Conservation (phyloP, 2,888 invertebrate genomes). For the Busseola fusca region DNA sequence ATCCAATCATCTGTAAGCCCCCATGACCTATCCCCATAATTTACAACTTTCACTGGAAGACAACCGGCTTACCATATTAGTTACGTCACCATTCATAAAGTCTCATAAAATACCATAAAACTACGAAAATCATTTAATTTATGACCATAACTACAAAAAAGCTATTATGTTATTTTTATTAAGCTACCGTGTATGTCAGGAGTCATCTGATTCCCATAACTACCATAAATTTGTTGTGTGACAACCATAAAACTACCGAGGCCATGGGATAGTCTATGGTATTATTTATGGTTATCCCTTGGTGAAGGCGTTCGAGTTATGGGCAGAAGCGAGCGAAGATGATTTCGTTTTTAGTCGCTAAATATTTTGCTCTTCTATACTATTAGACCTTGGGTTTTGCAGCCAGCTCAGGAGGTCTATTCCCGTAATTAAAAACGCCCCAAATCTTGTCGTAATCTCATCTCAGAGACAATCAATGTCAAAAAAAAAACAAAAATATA, state of each 20-base stretch:
- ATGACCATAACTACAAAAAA: slow-evolving; percentile 49
- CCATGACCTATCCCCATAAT: slow-evolving; percentile 48
- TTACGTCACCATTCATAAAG: slow-evolving; percentile 33
- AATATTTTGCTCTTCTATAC: neutral
- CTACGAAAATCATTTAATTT: slow-evolving; percentile 60
- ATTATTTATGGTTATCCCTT: slow-evolving; percentile 80
- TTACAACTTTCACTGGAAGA: slow-evolving; percentile 40
- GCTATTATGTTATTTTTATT: slow-evolving; percentile 50
- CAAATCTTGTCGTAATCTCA: too few relatives aligned
- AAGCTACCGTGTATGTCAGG: slow-evolving; percentile 57
- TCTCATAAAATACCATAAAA: slow-evolving; percentile 51
- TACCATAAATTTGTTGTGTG: slow-evolving; percentile 76
- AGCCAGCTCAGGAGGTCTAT: neutral
- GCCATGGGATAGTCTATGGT: slow-evolving; percentile 69
- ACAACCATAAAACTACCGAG: slow-evolving; percentile 78
- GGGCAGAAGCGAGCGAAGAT: slow-evolving; percentile 20
- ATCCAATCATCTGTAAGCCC: slow-evolving; percentile 30
- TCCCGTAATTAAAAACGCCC: too few relatives aligned
- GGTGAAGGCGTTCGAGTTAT: slow-evolving; percentile 50
- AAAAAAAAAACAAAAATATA: too few relatives aligned
- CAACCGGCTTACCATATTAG: slow-evolving; percentile 43
- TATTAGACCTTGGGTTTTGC: neutral
- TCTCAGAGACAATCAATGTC: too few relatives aligned
- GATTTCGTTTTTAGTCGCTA: neutral
- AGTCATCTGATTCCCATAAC: slow-evolving; percentile 51